Conservation (phyloP, 64 coral and sea anemone genomes). For the Actinia tenebrosa region DNA sequence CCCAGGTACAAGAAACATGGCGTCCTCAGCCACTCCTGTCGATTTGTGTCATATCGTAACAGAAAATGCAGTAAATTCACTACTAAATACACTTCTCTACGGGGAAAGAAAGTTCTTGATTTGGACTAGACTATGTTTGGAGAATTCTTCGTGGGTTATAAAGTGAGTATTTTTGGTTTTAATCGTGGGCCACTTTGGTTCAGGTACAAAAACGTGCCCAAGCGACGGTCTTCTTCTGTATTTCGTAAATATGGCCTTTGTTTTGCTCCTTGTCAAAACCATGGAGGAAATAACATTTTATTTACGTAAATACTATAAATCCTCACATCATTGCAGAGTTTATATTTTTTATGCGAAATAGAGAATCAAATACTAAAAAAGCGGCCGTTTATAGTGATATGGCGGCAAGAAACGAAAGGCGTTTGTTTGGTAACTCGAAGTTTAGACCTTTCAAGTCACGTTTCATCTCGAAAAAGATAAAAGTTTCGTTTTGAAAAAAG, state of each 20-base stretch:
- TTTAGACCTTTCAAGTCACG: not conserved
- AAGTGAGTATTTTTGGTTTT: constrained; percentile 51
- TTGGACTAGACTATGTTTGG: constrained; percentile 72
- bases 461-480: not conserved
- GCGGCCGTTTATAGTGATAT: not conserved
- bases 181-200: constrained; percentile 24
- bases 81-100: constrained; percentile 41
- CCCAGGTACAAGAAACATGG: constrained; percentile 20
- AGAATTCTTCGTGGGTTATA: constrained; percentile 75
- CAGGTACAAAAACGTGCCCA: constrained; percentile 8
- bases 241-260: not conserved
- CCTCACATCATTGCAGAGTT: not conserved
- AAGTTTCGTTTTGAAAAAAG: not conserved
- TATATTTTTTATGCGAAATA: not conserved
- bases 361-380: not conserved
- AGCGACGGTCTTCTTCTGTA: constrained; percentile 14
- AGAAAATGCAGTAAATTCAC: constrained; percentile 60
- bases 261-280: not conserved
- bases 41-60: constrained; percentile 17
- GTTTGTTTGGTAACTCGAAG: not conserved
- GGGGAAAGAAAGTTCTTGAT: constrained; percentile 69
- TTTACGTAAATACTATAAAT: not conserved
- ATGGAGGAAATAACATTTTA: not conserved
- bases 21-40: constrained; percentile 10
- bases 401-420: not conserved